Base-by-base conservation (phyloP, 2,113 vertebrate genomes). In the Acinonyx jubatus region DNA sequence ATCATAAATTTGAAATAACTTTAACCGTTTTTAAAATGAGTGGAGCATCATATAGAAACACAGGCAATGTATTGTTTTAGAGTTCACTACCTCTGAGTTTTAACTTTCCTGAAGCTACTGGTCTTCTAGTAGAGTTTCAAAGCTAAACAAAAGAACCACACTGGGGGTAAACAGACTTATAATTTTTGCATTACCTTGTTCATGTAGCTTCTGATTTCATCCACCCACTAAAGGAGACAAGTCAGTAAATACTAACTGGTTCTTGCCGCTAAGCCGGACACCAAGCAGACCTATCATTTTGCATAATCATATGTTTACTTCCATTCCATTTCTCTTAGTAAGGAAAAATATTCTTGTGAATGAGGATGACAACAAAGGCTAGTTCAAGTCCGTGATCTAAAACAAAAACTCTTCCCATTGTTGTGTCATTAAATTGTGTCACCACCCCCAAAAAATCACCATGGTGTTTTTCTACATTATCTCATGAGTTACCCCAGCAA, bases 271-370 rank as follows among this genome's bases (percentile, higher is more conserved):
- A 91, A 97, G 84, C 86, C 33, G 61, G 18, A 91, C 76, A 52
- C 89, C 81, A 93, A 81, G 31, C 69, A 94, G 78, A 91, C 85
- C 69, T 74, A 83, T 92, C 25, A 96, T 96, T 97, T 94, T 94
- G 45, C 18, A 69, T 89, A 86, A 86, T 85, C 61, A 29, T 65
- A 73, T 50, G 31, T 93, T 97, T 95, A 76, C 68, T 89, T 88
- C 48, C 82, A 71, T 50, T 83, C 52, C 48, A 66, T 84, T 97
- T 71, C 63, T 86, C 31, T 83, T 97, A 89, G 81, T 79, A 91
- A 96, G 4, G 5, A 29, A 93, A 97, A 94, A 66, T 87, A 97
- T 76, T 91, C 78, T 83, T 74, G 41, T 90, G 41, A 92, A 95
- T 14, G 10, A 31, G 1, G 11, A 94, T 81, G 36, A 68, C 79